Conservation (phyloP, 2,888 invertebrate genomes). For the Clostera curtula region DNA sequence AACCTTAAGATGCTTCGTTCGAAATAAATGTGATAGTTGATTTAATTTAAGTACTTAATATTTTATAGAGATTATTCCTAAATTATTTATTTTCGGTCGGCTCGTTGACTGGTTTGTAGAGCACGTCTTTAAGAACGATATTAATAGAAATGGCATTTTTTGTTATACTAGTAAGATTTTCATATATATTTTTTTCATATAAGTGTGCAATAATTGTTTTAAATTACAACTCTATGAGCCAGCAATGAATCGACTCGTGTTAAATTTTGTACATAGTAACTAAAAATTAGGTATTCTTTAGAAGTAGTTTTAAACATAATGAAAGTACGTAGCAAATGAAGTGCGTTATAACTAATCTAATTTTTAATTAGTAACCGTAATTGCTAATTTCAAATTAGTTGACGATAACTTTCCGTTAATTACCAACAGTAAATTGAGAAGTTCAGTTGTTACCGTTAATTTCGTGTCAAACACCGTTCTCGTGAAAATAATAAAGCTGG, state of each 20-base stretch:
- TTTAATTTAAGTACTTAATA: conserved; percentile 71
- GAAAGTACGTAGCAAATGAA: conserved; percentile 17
- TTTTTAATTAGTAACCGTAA: conserved; percentile 35
- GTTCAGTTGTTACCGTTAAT: conserved; percentile 25
- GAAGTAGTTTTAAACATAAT: conserved; percentile 29
- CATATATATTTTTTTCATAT: too few relatives aligned
- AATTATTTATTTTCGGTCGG: conserved; percentile 65
- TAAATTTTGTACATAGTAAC: conserved; percentile 44
- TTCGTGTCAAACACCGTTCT: conserved; percentile 21
- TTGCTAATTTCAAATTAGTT: conserved; percentile 39
- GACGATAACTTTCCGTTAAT: conserved; percentile 19
- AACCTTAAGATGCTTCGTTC: conserved; percentile 61
- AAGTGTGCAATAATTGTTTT: conserved; percentile 28
- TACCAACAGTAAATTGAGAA: conserved; percentile 23
- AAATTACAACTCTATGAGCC: conserved; percentile 25
- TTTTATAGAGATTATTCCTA: conserved; percentile 61
- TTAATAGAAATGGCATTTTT: conserved; percentile 1
- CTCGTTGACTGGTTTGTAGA: conserved; percentile 28
- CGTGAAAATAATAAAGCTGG: conserved; percentile 19
- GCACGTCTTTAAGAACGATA: conserved; percentile 15
- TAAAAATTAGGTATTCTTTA: conserved; percentile 36
- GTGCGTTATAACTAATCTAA: conserved; percentile 23
- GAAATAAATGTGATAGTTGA: conserved; percentile 74
- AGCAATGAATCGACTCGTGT: conserved; percentile 29
- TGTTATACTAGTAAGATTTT: too few relatives aligned